Conservation (phyloP, 2,113 vertebrate genomes). For the Fulmarus glacialis region DNA sequence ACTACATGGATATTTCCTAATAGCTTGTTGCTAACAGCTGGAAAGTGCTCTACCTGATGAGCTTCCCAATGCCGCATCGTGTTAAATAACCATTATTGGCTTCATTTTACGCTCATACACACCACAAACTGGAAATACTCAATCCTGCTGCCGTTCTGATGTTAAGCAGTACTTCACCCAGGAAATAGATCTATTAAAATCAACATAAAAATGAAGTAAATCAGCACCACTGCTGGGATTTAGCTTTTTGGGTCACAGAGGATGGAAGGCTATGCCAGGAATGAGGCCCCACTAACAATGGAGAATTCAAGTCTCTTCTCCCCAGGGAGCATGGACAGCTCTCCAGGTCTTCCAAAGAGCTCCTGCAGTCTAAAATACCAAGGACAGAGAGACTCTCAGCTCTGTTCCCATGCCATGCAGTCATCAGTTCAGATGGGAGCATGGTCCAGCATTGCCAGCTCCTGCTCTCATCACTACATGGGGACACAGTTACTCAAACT, state of each 20-base stretch:
- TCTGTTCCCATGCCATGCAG: neutral
- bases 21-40: neutral
- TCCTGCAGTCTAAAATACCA: neutral
- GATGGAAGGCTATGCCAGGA: neutral
- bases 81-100: neutral
- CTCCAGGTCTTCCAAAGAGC: neutral
- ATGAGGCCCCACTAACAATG: neutral
- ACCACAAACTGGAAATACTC: neutral
- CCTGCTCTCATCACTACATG: fast-evolving
- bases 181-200: neutral
- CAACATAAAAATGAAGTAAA: neutral
- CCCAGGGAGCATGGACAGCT: neutral
- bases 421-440: neutral
- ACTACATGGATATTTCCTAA: neutral
- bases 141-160: neutral
- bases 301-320: neutral
- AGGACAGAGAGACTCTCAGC: neutral
- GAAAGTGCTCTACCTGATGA: neutral
- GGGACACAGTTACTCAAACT: neutral
- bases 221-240: neutral
- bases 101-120: neutral
- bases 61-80: neutral
- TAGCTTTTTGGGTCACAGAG: neutral
- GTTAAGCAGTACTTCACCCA: neutral
- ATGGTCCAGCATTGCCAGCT: neutral